Evolutionary conservation across 92 coral and sea anemone genomes (phyloP), one percentile per base, ranked within the genome.

Genomic region (Paramuricea clavata): DNA sequence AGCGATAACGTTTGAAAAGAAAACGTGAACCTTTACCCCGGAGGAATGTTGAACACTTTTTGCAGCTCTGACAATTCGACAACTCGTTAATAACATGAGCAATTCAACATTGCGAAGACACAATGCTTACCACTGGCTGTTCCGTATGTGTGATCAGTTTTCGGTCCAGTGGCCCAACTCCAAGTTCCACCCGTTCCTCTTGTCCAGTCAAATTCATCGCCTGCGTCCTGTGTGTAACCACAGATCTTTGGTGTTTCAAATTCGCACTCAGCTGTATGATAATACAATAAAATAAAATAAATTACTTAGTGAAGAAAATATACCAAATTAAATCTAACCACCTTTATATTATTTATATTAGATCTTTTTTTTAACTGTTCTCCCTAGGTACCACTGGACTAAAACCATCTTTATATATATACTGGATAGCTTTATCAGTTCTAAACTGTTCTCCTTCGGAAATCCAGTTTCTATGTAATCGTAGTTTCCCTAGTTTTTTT

Each of bases 141-240:
- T 81, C 94, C 92, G 52, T 88, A 95, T 0, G 98, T 93, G 86
- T 95, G 98, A 68, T 95, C 98, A 30, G 83, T 27, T 11, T 93
- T 22, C 6, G 98, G 98, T 22, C 98, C 98, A 31, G 98, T 95
- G 54, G 41, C 34, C 7, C 36, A n/a, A 62, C 95, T 92, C 0
- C 93, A 79, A 1, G 97, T 95, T 72, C 90, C 91, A 10, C 98
- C 98, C 60, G 95, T 91, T 71, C 95, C 98, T 28, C 84, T 85
- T 0, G 94, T 81, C 98, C 98, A 94, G 43, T 94, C 95, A 71
- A 95, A 95, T 44, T 88, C 91, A 54, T 94, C 98, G 62, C 98
- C 98, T 50, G 85, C 86, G 83, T 94, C 98, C 67, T 96, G 99
- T 6, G 92, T 90, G 83, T 91, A 96, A 13, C 92, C 89, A 91